These are phyloP conservation scores for Ephestia elutella DNA, from an alignment of 1,140 invertebrate genomes.

Conservation along the genomic window DNA sequence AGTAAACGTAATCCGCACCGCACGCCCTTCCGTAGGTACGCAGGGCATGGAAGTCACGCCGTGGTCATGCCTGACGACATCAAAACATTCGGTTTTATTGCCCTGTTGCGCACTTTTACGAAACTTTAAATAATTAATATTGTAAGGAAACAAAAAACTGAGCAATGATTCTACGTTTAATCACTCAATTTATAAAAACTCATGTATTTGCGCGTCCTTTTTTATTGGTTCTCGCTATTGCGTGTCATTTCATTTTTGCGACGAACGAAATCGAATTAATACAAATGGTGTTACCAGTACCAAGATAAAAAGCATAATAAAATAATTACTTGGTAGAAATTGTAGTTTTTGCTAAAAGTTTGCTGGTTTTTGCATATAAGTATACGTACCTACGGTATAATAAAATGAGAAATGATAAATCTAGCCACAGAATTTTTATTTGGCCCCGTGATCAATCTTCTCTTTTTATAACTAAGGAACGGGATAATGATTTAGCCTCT, in stretches of 20 bases:
- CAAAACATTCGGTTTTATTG: conserved; percentile 60
- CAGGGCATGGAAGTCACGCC: conserved; percentile 74
- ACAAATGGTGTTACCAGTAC: conserved; percentile 15
- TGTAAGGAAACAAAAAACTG: conserved; percentile 43
- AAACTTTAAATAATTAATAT: conserved; percentile 35
- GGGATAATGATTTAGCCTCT: too few species aligned
- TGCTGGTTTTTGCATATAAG: too few species aligned
- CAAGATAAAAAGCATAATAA: neutral
- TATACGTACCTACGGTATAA: too few species aligned
- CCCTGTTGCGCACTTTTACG: conserved; percentile 37
- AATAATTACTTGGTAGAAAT: neutral
- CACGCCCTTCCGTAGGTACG: conserved; percentile 71
- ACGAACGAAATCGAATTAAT: conserved; percentile 55
- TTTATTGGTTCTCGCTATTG: conserved; percentile 72
- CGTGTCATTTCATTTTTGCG: conserved; percentile 72
- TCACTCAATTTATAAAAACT: conserved; percentile 66
- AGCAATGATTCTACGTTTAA: conserved; percentile 51
- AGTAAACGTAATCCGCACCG: conserved; percentile 69
- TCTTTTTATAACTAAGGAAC: too few species aligned
- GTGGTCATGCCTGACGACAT: conserved; percentile 64
- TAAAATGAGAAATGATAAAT: too few species aligned
- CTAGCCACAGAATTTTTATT: too few species aligned
- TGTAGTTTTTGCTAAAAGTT: too few species aligned
- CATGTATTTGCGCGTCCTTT: conserved; percentile 69
- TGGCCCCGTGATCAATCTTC: too few species aligned